phyloP scores from a whole-genome alignment of 2,113 vertebrate genomes.

The Alces alces region DNA sequence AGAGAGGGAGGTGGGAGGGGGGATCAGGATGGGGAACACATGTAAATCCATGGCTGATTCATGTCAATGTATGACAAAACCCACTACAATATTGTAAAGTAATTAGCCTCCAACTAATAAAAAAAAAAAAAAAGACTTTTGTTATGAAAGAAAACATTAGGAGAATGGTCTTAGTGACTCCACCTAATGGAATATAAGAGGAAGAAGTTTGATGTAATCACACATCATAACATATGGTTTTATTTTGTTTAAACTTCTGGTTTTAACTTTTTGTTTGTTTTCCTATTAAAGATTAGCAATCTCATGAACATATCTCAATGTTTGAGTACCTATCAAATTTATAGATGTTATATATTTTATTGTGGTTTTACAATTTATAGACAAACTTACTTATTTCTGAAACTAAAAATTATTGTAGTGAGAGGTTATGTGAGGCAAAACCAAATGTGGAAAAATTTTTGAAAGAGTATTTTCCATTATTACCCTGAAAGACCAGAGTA shows the following conservation, averaged over 20 bases:
- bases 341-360: not conserved
- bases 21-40: too few relatives aligned
- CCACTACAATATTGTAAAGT: too few relatives aligned
- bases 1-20: too few relatives aligned
- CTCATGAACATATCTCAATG: not conserved
- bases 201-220: not conserved
- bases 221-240: not conserved
- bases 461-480: not conserved
- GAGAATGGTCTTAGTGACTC: not conserved
- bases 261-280: not conserved
- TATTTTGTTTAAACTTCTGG: not conserved
- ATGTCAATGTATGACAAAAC: too few relatives aligned
- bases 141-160: not conserved
- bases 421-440: not conserved
- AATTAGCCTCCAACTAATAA: too few relatives aligned
- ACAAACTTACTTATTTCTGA: slow-evolving; percentile 5
- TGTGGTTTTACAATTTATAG: slow-evolving; percentile 1
- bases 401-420: not conserved
- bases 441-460: not conserved
- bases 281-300: not conserved
- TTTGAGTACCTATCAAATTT: not conserved
- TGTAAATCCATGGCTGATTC: too few relatives aligned
- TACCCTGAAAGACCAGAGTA: not conserved
- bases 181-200: not conserved
- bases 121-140: not conserved